phyloP scores from a whole-genome alignment of 2,113 vertebrate genomes.

The Vimba vimba region DNA sequence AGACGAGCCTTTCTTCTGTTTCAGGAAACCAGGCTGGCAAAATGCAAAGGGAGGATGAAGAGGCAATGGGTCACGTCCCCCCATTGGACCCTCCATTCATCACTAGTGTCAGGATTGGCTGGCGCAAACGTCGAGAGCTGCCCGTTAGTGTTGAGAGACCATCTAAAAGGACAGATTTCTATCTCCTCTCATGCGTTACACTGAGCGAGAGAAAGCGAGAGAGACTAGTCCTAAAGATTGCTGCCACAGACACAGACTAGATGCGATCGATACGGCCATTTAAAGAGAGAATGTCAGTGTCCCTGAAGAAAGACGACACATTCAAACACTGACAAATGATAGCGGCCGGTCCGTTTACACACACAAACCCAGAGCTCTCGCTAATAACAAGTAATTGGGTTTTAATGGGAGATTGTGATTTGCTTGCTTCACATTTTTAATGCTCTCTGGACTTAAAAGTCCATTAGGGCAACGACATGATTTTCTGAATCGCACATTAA shows the following conservation, averaged over 20 bases:
- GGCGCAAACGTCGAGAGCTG: neutral
- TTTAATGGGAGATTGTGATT: neutral
- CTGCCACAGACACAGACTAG: slow-evolving; percentile 36
- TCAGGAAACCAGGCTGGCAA: neutral
- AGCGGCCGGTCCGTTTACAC: neutral
- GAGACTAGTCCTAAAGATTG: slow-evolving; percentile 27
- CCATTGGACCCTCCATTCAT: slow-evolving; percentile 35
- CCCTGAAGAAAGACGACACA: neutral
- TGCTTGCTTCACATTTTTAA: neutral
- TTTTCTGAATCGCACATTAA: neutral
- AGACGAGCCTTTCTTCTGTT: neutral
- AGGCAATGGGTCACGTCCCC: slow-evolving; percentile 11
- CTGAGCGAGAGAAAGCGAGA: neutral
- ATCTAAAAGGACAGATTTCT: slow-evolving; percentile 18
- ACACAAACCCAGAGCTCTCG: neutral
- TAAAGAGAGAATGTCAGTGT: slow-evolving; percentile 24
- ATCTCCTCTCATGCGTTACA: slow-evolving; percentile 7
- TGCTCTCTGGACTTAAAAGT: neutral
- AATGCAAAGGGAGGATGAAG: neutral
- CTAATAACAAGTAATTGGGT: neutral
- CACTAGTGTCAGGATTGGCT: slow-evolving; percentile 18
- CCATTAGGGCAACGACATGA: neutral
- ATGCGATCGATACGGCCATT: slow-evolving; percentile 43
- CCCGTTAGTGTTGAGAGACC: neutral
- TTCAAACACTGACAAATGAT: slow-evolving; percentile 13